phyloP scores from a whole-genome alignment of 2,113 vertebrate genomes.

The Rhinoderma darwinii region DNA sequence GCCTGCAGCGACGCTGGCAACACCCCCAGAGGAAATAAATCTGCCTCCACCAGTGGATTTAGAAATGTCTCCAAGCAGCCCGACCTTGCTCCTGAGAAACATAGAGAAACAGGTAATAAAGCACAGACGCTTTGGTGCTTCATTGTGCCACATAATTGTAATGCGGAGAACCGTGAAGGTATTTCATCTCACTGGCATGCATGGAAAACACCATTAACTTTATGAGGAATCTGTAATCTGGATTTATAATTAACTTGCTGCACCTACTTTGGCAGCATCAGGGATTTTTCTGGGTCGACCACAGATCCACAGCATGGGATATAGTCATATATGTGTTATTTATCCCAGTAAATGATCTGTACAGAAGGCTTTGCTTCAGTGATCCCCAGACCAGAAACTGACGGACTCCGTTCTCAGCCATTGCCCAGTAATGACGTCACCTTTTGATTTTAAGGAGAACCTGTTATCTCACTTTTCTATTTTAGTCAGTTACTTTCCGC shows the following conservation, averaged over 20 bases:
- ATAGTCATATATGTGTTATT: not conserved
- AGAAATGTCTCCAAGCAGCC: slow-evolving; percentile 89
- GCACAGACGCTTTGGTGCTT: slow-evolving; percentile 3
- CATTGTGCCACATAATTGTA: slow-evolving; percentile 59
- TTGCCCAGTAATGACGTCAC: not conserved
- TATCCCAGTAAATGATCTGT: not conserved
- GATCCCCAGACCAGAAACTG: not conserved
- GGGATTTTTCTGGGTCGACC: not conserved
- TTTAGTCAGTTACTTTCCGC: not conserved
- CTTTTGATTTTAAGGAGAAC: not conserved
- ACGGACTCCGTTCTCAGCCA: not conserved
- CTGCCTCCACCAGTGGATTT: slow-evolving; percentile 77
- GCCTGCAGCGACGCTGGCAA: slow-evolving; percentile 70
- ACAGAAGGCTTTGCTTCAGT: not conserved
- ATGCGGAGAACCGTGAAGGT: slow-evolving; percentile 44
- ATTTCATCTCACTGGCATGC: slow-evolving; percentile 31
- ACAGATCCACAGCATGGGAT: not conserved
- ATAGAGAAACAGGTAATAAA: slow-evolving; percentile 91
- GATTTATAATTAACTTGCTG: slow-evolving; percentile 36
- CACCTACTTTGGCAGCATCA: not conserved
- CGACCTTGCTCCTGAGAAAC: slow-evolving; percentile 87
- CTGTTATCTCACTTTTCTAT: not conserved
- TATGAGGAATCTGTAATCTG: not conserved
- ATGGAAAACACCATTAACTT: not conserved
- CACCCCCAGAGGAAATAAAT: slow-evolving; percentile 71